Evolutionary conservation across 1,140 invertebrate species (phyloP).

Genomic region (Drosophila sechellia): DNA sequence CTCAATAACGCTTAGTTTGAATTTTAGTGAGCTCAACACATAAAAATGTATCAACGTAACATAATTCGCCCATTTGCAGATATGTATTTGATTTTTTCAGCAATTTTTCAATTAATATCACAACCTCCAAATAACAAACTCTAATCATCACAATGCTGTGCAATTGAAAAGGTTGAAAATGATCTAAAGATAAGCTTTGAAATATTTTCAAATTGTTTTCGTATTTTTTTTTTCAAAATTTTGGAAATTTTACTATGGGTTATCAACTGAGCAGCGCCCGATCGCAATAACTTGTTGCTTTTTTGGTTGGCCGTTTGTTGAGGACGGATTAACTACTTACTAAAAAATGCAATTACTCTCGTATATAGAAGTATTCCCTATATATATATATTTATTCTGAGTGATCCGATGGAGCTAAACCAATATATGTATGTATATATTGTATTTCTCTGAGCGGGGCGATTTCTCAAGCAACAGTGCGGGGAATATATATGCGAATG

Average conservation of each 20-base stretch:
- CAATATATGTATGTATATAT: slow-evolving; percentile 12
- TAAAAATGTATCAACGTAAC: slow-evolving; percentile 1
- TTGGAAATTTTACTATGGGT: background rate
- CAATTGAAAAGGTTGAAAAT: background rate
- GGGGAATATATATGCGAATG: slow-evolving; percentile 9
- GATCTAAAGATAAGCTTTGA: background rate
- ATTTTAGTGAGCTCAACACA: slow-evolving; percentile 1
- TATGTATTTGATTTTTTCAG: slow-evolving; percentile 41
- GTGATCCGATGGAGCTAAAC: slow-evolving; percentile 41
- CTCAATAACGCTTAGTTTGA: background rate
- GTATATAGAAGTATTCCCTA: slow-evolving; percentile 24
- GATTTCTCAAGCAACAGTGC: slow-evolving; percentile 70
- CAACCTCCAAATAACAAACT: slow-evolving; percentile 36
- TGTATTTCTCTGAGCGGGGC: slow-evolving; percentile 44
- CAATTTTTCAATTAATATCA: slow-evolving; percentile 26
- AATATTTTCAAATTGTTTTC: too few species aligned
- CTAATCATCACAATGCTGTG: background rate
- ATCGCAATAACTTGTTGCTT: slow-evolving; percentile 15
- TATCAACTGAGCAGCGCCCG: slow-evolving; percentile 37
- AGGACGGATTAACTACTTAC: slow-evolving; percentile 81
- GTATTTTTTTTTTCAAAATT: background rate
- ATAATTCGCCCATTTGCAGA: slow-evolving; percentile 17
- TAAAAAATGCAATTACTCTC: slow-evolving; percentile 75
- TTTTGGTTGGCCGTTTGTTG: slow-evolving; percentile 59
- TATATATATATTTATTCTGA: slow-evolving; percentile 16